phyloP scores from a whole-genome alignment of 2,888 invertebrate genomes.

The Metopia argyrocephala region DNA sequence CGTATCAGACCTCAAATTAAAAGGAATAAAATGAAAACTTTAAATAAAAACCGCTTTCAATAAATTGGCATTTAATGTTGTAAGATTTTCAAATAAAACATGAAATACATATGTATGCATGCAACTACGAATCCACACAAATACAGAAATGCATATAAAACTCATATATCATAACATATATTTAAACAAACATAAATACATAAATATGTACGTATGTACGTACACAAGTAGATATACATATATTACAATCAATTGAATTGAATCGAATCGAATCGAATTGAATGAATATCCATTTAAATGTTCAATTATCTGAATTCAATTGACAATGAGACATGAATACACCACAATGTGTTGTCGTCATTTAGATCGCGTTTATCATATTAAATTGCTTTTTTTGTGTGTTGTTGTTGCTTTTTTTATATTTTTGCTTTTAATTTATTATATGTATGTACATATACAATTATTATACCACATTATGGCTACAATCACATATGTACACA shows the following conservation, averaged over 20 bases:
- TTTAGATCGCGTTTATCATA: constrained; percentile 63
- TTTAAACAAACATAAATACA: too few species aligned
- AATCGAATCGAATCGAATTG: too few species aligned
- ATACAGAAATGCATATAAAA: too few species aligned
- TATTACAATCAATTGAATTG: constrained; percentile 40
- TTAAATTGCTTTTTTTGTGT: constrained; percentile 49
- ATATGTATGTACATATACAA: constrained; percentile 33
- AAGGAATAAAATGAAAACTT: constrained; percentile 16
- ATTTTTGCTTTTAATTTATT: constrained; percentile 23
- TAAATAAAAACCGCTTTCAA: constrained; percentile 10
- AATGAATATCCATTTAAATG: constrained; percentile 63
- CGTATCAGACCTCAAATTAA: background rate
- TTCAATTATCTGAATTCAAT: constrained; percentile 62
- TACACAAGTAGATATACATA: background rate
- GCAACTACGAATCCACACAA: too few species aligned
- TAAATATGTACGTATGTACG: background rate
- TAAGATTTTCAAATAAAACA: constrained; percentile 33
- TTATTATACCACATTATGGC: constrained; percentile 39
- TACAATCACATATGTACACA: constrained; percentile 22
- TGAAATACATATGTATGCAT: background rate
- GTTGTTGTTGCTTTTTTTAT: constrained; percentile 3
- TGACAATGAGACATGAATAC: constrained; percentile 59
- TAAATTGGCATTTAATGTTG: constrained; percentile 48
- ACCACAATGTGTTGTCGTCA: constrained; percentile 60
- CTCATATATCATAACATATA: too few species aligned